A percentile compares a stretch with the other conserved stretches of the same genome.
Evolutionary conservation across 92 coral and sea anemone genomes (phyloP).

Genomic region (Epizoanthus illoricatus): DNA sequence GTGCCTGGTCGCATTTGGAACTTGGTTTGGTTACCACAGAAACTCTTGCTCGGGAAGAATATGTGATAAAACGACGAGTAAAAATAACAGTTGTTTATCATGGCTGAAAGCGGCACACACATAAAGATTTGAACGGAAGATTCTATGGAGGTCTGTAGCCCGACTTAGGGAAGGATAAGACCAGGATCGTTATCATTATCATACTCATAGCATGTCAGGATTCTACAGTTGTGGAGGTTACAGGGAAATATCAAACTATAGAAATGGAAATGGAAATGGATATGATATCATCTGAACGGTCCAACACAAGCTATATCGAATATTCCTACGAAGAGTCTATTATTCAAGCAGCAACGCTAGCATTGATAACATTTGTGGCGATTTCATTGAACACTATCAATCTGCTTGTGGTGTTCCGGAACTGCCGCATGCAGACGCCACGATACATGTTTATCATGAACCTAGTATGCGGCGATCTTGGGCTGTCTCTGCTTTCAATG

Average conservation of each 20-base stretch:
- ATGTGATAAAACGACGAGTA: neutral
- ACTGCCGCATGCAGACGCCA: constrained; percentile 85
- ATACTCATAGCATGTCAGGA: neutral
- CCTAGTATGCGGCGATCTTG: constrained; percentile 78
- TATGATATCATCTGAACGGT: neutral
- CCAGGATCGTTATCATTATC: too few species aligned
- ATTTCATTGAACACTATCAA: constrained; percentile 66
- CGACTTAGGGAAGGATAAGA: neutral
- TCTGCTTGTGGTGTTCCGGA: constrained; percentile 64
- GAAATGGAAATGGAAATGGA: neutral
- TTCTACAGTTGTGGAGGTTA: neutral
- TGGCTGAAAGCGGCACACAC: neutral
- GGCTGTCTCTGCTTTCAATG: constrained; percentile 82
- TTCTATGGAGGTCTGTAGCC: neutral
- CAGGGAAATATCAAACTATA: neutral
- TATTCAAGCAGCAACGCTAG: constrained; percentile 57
- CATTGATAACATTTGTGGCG: constrained; percentile 70
- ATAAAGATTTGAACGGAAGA: neutral
- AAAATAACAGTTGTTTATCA: neutral
- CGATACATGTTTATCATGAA: constrained; percentile 85
- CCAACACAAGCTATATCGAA: constrained; percentile 6
- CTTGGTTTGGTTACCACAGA: constrained; percentile 18
- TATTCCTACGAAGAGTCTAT: constrained; percentile 53
- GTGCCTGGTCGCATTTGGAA: neutral
- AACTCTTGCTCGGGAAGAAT: neutral